Evolutionary conservation across 2,797 vertebrate genomes (phyloP), one percentile per base, ranked within the genome.

Genomic region (Pelobates cultripes): DNA sequence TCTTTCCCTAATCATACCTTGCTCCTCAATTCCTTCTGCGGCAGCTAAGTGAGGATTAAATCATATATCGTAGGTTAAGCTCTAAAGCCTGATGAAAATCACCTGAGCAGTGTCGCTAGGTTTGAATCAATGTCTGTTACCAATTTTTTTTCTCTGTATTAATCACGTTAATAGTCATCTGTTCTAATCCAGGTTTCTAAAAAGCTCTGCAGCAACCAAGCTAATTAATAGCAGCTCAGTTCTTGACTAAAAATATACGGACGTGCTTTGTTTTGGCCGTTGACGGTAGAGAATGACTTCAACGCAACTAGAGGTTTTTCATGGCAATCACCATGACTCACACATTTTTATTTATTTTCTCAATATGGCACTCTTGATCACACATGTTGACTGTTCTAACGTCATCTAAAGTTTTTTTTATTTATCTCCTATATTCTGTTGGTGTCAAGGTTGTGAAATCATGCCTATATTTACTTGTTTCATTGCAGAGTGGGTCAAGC

Each of bases 221-320:
- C 81, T 78, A 78, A 83, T 78, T 78, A 83, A 82, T 83, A 12
- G 76, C 81, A 74, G 70, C 70, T 83, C 76, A 44, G 63, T 60
- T 43, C 47, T 43, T 17, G 64, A 63, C 76, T 83, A 83, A 78
- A 78, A 83, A 83, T 83, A 83, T 74, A 75, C 71, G 4, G 43
- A 63, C 64, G 47, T 74, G 72, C 42, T 66, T 73, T 70, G 69
- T 61, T 57, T 40, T 47, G 64, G 70, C 69, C 70, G 78, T 70
- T 45, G 81, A 5, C 9, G 13, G 14, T 57, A 28, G n/a, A 64
- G 61, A 64, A 40, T 14, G 14, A 6, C 7, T 0, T 0, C 61
- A 13, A n/a, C 17, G 28, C 6, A 64, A 2, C 45, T 5, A 47
- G 45, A 47, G 9, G 0, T 47, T 47, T 47, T 28, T 28, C 28